Conservation (phyloP, 2,797 vertebrate species). For the Hypotaenidia philippensis region DNA sequence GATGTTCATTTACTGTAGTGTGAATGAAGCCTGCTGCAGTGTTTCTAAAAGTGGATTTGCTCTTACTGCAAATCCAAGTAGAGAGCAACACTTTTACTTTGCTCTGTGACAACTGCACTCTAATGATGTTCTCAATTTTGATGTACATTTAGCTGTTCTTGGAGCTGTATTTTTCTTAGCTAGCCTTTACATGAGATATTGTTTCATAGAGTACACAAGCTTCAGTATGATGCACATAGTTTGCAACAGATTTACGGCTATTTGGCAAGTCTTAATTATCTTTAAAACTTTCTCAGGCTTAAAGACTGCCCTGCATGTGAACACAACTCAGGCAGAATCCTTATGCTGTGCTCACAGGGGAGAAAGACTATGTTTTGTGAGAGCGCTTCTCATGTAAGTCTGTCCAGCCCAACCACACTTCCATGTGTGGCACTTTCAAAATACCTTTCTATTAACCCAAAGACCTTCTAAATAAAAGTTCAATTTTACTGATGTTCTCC, state of each 20-base stretch:
- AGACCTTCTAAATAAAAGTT: neutral
- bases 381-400: neutral
- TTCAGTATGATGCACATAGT: neutral
- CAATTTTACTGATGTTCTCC: neutral
- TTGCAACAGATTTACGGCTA: neutral
- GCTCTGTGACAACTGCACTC: slow-evolving; percentile 33
- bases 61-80: slow-evolving; percentile 14
- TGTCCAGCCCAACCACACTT: neutral
- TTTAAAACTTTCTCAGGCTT: neutral
- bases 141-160: slow-evolving; percentile 15
- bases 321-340: neutral
- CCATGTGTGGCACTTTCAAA: neutral
- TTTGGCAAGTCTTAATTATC: neutral
- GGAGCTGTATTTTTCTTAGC: slow-evolving; percentile 21
- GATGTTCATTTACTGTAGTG: slow-evolving; percentile 28
- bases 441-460: neutral
- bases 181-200: neutral
- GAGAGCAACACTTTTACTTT: slow-evolving; percentile 38
- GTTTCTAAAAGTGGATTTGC: slow-evolving; percentile 25
- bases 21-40: slow-evolving; percentile 49
- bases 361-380: neutral
- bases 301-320: neutral
- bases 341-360: neutral
- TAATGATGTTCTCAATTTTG: slow-evolving; percentile 40
- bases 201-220: neutral